A percentile compares a stretch with the other conserved stretches of the same genome.
Evolutionary conservation across 2,797 vertebrate species (phyloP).

Genomic region (Phataginus tricuspis): DNA sequence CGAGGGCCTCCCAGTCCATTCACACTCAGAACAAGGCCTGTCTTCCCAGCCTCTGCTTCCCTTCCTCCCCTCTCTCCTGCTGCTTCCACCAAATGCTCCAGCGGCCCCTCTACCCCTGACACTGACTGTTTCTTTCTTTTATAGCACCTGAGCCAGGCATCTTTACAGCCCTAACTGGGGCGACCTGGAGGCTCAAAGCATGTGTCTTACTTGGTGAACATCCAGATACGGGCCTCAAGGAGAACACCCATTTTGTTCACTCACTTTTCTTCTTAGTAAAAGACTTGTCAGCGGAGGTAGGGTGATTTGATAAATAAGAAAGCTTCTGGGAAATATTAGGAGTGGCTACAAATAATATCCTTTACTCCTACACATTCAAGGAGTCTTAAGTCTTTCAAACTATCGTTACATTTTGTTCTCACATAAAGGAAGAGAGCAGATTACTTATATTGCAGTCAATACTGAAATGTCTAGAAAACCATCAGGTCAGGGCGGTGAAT

Average conservation of each 20-base stretch:
- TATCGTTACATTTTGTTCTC: neutral
- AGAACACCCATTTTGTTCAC: neutral
- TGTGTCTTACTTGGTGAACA: neutral
- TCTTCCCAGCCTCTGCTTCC: constrained; percentile 59
- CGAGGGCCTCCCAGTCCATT: constrained; percentile 20
- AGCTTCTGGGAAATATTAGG: constrained; percentile 32
- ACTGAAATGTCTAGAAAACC: neutral
- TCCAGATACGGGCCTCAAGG: neutral
- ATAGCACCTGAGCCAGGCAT: neutral
- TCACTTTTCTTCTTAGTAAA: constrained; percentile 32
- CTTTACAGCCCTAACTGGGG: neutral
- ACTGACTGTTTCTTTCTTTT: constrained; percentile 15
- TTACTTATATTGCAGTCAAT: neutral
- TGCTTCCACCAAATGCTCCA: neutral
- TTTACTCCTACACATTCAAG: neutral
- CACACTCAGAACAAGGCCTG: constrained; percentile 32
- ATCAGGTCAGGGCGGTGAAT: neutral
- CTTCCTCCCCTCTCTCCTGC: constrained; percentile 39
- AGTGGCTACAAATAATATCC: neutral
- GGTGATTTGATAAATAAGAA: neutral
- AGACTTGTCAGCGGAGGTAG: neutral
- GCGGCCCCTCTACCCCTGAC: no score
- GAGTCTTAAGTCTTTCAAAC: neutral
- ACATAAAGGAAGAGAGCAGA: neutral
- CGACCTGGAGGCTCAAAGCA: neutral